A percentile compares a stretch with the other conserved stretches of the same genome.
Conservation (phyloP, 2,888 invertebrate genomes). For the Lymantria monacha region DNA sequence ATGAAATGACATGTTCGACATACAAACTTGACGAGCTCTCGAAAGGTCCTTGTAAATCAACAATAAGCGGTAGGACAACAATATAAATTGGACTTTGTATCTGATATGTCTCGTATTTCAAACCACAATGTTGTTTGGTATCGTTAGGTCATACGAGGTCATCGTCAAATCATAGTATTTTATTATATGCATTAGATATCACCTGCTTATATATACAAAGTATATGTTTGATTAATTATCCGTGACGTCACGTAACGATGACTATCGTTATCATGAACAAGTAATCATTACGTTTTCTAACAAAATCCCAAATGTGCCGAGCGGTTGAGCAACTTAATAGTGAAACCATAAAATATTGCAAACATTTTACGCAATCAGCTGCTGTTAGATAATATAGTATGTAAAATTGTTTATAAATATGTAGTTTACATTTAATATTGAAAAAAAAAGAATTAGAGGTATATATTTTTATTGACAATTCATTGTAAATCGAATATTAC, state of each 20-base stretch:
- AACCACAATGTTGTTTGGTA: neutral
- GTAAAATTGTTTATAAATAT: neutral
- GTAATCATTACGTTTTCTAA: neutral
- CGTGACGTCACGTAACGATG: too few species aligned
- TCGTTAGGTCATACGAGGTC: neutral
- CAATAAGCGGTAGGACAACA: neutral
- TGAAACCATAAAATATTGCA: slow-evolving; percentile 1
- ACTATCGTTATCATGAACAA: too few species aligned
- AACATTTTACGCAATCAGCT: slow-evolving; percentile 5
- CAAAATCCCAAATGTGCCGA: neutral
- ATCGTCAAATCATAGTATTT: neutral
- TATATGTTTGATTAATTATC: too few species aligned
- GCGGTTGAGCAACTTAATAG: neutral
- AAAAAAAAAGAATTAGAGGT: neutral
- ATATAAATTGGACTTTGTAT: neutral
- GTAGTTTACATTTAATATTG: neutral
- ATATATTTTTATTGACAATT: too few species aligned
- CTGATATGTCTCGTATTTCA: neutral
- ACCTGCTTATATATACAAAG: neutral
- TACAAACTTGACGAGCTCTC: neutral
- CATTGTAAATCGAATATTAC: too few species aligned
- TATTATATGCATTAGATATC: neutral
- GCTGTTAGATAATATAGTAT: neutral
- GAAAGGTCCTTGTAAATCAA: neutral
- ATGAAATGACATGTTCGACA: neutral